Evolutionary conservation across 2,797 vertebrate genomes (phyloP).

Genomic region (Aldrovandia affinis): DNA sequence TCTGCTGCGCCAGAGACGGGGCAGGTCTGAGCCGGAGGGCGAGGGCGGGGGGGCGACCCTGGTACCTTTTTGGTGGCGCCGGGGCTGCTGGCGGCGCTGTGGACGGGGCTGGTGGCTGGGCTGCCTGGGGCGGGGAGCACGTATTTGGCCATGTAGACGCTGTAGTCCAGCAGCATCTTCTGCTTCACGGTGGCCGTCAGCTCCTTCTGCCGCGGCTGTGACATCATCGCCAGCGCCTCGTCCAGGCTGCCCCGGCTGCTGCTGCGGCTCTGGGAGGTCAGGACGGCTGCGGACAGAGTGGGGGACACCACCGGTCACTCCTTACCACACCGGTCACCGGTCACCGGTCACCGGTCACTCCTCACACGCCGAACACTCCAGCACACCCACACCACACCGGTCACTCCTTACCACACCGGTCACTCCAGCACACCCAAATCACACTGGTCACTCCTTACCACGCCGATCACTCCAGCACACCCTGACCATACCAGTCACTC

Average conservation of each 20-base stretch:
- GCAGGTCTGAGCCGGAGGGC: neutral
- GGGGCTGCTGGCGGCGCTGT: slow-evolving; percentile 89
- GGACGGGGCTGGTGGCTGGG: slow-evolving; percentile 72
- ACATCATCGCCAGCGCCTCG: slow-evolving; percentile 70
- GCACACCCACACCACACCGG: too few species aligned
- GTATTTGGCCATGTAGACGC: slow-evolving; percentile 86
- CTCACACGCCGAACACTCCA: too few species aligned
- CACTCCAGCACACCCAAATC: too few species aligned
- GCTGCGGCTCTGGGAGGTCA: slow-evolving; percentile 82
- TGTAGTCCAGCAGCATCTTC: slow-evolving; percentile 86
- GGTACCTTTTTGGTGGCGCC: slow-evolving; percentile 88
- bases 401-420: too few species aligned
- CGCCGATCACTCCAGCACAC: neutral
- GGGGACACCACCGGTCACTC: slow-evolving; percentile 15
- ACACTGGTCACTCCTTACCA: too few species aligned
- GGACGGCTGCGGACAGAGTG: slow-evolving; percentile 65
- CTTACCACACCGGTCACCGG: too few species aligned
- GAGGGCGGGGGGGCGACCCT: neutral
- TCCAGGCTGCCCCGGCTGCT: slow-evolving; percentile 88
- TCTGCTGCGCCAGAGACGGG: too few species aligned
- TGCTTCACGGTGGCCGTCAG: slow-evolving; percentile 61
- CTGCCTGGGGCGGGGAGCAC: slow-evolving; percentile 73
- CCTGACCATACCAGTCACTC: too few species aligned
- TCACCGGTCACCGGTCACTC: too few species aligned
- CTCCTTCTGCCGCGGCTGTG: slow-evolving; percentile 81